Base-by-base conservation (phyloP, 2,888 invertebrate genomes). In the Tachina fera region DNA sequence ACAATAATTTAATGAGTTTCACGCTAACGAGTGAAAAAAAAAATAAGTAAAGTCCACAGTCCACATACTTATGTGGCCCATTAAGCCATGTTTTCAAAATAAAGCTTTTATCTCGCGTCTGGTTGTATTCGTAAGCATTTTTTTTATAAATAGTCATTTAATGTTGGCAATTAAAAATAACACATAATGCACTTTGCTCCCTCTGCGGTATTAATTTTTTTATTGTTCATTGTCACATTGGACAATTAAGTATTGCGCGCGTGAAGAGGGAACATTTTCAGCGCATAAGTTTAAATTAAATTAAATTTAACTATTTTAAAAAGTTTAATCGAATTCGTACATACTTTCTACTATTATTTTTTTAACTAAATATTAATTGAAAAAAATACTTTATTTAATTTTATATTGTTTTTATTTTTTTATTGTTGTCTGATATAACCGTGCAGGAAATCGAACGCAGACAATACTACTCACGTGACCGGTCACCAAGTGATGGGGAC, bases 1-100 rank as follows among this genome's bases (percentile, higher is more conserved):
- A 72, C 67, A 87, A 83, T 87, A 83, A 85, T 76, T 80, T 87
- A 84, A 87, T 87, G 83, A 81, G 72, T 58, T 53, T 60, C 45
- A 72, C 31, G 19, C 22, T 53, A 70, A 9, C 22, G 63, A 51
- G 13, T 65, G 31, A 4, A 4, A 31, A 45, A 51, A 43, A n/a
- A 53, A 72, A 47, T 60, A 61, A 74, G 41, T 51, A 22, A 58
- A 51, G 68, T 60, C 19, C 19, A 14, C 10, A 60, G 51, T 74
- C 58, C 19, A 10, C 45, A 47, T 65, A 14, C 14, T 49, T 22
- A 39, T 60, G 68, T 47, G 67, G 31, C 80, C 51, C 60, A 49
- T 77, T 49, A 49, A 65, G 70, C 22, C 71, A 22, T 45, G 53
- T 53, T 77, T 45, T 31, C 31, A 9, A 39, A 3, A 63, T 45